Conservation (phyloP, 1,140 invertebrate species). For the Riptortus pedestris region DNA sequence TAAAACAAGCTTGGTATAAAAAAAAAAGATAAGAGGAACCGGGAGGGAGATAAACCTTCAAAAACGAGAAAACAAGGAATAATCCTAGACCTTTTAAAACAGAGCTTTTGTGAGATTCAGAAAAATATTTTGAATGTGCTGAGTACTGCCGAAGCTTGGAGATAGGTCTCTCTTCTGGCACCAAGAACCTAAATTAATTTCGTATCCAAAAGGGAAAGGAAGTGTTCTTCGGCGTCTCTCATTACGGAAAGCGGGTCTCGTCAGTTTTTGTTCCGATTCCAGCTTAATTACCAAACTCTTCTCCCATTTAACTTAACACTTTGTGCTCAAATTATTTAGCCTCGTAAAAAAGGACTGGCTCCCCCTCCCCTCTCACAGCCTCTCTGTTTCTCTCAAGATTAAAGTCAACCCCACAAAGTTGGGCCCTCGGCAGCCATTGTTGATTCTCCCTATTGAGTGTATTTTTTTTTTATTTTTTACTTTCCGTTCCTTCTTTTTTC, state of each 20-base stretch:
- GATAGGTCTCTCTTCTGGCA: not conserved
- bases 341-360: not conserved
- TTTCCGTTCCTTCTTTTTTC: not conserved
- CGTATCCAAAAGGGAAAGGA: constrained; percentile 4
- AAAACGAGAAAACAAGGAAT: no score
- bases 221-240: constrained; percentile 3
- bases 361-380: not conserved
- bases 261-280: constrained; percentile 16
- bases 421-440: not conserved
- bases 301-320: constrained; percentile 18
- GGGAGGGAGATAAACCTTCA: no score
- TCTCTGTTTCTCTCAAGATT: constrained; percentile 4
- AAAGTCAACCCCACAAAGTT: not conserved
- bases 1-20: no score
- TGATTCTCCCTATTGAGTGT: constrained; percentile 8
- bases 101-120: no score
- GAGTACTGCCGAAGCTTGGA: no score
- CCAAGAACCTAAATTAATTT: constrained; percentile 1
- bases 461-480: not conserved
- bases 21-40: no score
- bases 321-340: constrained; percentile 14
- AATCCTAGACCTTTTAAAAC: no score
- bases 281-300: constrained; percentile 18
- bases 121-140: no score
- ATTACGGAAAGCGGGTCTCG: constrained; percentile 4